Base-by-base conservation (phyloP, 2,113 vertebrate species). In the Monopterus albus region DNA sequence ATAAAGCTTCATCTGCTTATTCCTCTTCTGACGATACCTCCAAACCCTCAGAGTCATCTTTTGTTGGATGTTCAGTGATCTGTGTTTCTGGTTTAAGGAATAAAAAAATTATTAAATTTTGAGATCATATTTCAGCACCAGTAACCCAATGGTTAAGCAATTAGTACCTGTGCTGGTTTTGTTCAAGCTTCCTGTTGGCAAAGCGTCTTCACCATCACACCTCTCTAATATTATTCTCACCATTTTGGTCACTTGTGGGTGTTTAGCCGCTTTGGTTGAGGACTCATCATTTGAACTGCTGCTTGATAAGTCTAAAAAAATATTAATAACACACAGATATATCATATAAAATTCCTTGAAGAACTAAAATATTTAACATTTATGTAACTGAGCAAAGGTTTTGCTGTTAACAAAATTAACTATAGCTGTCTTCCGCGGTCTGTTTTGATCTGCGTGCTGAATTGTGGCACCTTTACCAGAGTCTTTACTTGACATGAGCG, bases 171-270 rank as follows among this genome's bases (percentile, higher is more conserved):
- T 5, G 12, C 0, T 40, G n/a, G 12, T 35, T 62, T 74, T 45
- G 7, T 49, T 42, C 43, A 4, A 43, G 20, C 33, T 26, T 45
- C 17, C 45, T 21, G 56, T 21, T 11, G 64, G 14, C 3, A 28
- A 49, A 0, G 20, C 7, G 2, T 61, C 82, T 11, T 78, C 51
- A 12, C 5, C 35, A 7, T 86, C 83, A 40, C 87, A 91, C 60
- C 83, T 84, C 67, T 84, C 63, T 1, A 91, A 72, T 1, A 74
- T 40, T 26, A 91, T 64, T 21, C 23, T 83, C 29, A 87, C 2
- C 12, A 36, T 77, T 63, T 90, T 90, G 64, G 86, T 92, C 15
- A 84, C 64, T 52, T 87, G 70, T 18, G 82, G 70, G n/a, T 86
- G 79, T 65, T 55, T 57, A 0, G 42, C 40, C 38, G 52, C 25